Conservation (phyloP, 2,888 invertebrate species). For the Leucophenga maculata region DNA sequence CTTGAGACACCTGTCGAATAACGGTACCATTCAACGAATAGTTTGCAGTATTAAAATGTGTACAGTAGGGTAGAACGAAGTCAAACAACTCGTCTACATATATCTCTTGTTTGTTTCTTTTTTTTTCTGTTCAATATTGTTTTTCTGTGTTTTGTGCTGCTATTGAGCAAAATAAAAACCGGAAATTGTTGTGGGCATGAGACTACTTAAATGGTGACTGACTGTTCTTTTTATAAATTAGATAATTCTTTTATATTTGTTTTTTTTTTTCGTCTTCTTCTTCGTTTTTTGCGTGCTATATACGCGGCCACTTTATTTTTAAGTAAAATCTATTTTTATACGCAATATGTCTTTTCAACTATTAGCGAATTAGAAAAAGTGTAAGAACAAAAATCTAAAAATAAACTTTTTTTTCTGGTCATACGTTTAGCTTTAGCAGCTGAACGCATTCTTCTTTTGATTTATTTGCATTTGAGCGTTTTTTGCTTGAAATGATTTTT, state of each 20-base stretch:
- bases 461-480: no score
- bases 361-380: no score
- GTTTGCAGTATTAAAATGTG: no score
- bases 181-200: constrained; percentile 58
- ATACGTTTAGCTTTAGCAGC: no score
- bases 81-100: neutral
- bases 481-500: no score
- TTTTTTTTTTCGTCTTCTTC: constrained; percentile 7
- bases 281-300: neutral
- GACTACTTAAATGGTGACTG: constrained; percentile 1
- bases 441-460: no score
- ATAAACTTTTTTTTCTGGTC: no score
- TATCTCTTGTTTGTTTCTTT: constrained; percentile 10
- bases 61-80: no score
- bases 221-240: constrained; percentile 16
- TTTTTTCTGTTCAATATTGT: constrained; percentile 37
- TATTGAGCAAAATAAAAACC: constrained; percentile 47
- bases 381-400: no score
- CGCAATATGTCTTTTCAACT: no score
- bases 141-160: constrained; percentile 27
- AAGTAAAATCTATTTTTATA: neutral
- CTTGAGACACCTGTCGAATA: no score
- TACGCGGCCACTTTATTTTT: neutral
- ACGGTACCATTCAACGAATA: no score
- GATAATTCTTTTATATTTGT: neutral